Evolutionary conservation across 2,888 invertebrate species (phyloP), one percentile per base, ranked within the genome.

Genomic region (Glomeris marginata): DNA sequence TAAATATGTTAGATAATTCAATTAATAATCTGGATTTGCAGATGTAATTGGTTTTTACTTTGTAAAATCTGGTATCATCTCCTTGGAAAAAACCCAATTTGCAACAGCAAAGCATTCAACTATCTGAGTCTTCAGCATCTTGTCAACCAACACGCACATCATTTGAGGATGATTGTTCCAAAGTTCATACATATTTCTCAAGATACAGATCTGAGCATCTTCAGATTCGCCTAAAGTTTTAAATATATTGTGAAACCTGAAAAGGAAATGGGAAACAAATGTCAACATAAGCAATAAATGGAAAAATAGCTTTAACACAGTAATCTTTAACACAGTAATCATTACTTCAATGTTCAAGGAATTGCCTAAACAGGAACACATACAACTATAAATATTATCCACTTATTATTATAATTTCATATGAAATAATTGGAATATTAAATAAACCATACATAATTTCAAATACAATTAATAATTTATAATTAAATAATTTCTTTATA

Each of bases 91-190:
- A 55, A 95, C 81, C 95, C 95, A 98, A 58, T 90, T 92, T 43
- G 95, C 94, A 13, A 98, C 94, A 0, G 94, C 86, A 49, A 90
- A 86, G 66, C 94, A 94, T 66, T 95, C 92, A 47, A 98, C 85
- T 48, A 98, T 84, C 69, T 94, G 91, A 21, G 92, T 92, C 72
- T 97, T 95, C 38, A 99, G 74, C 74, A 98, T 78, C 71, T 98
- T 97, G 70, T 98, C 95, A 2, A 94, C 84, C 3, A 98, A 72
- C 8, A 97, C 90, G 54, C 84, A 81, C 75, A 98, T 81, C 90
- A 97, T 95, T 74, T 95, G 60, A 58, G 90, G 86, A 69, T 97
- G 92, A 56, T 83, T 77, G 62, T 79, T 79, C 97, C 97, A 98
- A n/a, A 95, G 72, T 63, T 91, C 88, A 72, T 84, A 92, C 63